Evolutionary conservation across 2,113 vertebrate genomes (phyloP).

Genomic region (Pica pica): DNA sequence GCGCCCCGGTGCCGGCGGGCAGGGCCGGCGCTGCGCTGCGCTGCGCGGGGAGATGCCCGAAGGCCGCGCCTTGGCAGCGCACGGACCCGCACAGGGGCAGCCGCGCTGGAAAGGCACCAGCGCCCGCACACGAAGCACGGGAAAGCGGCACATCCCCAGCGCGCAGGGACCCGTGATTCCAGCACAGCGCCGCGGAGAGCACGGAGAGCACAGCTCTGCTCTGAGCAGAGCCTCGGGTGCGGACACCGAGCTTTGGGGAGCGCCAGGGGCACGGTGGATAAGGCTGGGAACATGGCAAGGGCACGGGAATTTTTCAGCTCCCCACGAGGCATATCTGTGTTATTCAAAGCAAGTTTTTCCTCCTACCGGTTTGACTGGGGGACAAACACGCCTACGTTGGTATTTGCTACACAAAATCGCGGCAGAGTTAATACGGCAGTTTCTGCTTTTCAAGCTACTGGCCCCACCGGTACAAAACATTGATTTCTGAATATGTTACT

Average conservation of each 20-base stretch:
- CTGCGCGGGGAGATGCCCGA: background rate
- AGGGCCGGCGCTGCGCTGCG: background rate
- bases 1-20: background rate
- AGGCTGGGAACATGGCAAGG: background rate
- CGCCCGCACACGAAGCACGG: background rate
- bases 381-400: background rate
- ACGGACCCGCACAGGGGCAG: background rate
- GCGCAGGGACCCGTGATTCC: background rate
- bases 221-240: accelerated
- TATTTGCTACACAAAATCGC: background rate
- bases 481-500: background rate
- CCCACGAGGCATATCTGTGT: background rate
- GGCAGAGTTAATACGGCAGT: background rate
- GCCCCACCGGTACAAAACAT: background rate
- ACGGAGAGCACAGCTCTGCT: background rate
- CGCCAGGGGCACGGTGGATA: background rate
- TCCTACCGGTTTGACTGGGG: background rate
- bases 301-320: background rate
- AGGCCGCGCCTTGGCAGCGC: background rate
- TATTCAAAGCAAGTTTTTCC: background rate
- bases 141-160: background rate
- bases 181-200: background rate
- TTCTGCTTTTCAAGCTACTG: background rate
- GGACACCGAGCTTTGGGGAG: accelerated
- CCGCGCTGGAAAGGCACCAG: background rate